Evolutionary conservation across 1,140 invertebrate species (phyloP).

Genomic region (Delia radicum): DNA sequence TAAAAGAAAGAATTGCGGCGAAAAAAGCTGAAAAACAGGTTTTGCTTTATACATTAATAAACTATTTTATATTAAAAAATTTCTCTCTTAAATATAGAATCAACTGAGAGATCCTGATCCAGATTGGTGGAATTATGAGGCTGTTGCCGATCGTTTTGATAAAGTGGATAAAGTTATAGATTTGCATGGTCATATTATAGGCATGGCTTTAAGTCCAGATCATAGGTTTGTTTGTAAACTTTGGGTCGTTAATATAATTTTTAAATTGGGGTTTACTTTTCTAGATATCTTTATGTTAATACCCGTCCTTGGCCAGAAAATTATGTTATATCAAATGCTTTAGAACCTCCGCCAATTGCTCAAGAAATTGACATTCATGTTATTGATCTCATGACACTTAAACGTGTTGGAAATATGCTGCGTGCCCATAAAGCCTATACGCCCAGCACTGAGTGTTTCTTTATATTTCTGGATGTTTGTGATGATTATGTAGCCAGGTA

Average conservation of each 20-base stretch:
- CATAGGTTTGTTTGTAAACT: slow-evolving; percentile 54
- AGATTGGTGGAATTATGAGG: slow-evolving; percentile 70
- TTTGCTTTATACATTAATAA: neutral
- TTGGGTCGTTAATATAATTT: neutral
- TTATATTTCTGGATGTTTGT: slow-evolving; percentile 85
- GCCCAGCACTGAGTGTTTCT: slow-evolving; percentile 85
- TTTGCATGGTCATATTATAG: slow-evolving; percentile 86
- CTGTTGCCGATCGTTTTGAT: slow-evolving; percentile 73
- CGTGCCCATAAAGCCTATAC: slow-evolving; percentile 84
- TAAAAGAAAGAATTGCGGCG: slow-evolving; percentile 68
- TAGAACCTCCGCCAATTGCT: slow-evolving; percentile 84
- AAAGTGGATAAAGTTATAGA: slow-evolving; percentile 82
- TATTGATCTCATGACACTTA: slow-evolving; percentile 78
- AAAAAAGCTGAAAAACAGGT: slow-evolving; percentile 56
- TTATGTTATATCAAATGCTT: slow-evolving; percentile 75
- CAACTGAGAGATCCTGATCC: slow-evolving; percentile 59
- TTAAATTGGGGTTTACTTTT: slow-evolving; percentile 32
- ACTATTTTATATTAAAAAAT: slow-evolving; percentile 1
- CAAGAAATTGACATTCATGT: slow-evolving; percentile 90
- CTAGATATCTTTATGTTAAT: slow-evolving; percentile 82
- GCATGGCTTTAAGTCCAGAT: slow-evolving; percentile 85
- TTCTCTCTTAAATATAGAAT: slow-evolving; percentile 31
- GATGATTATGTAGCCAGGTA: slow-evolving; percentile 86
- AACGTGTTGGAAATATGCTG: slow-evolving; percentile 81
- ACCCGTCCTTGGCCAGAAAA: slow-evolving; percentile 81